Base-by-base conservation (phyloP, 2,113 vertebrate species). In the Vicugna pacos region DNA sequence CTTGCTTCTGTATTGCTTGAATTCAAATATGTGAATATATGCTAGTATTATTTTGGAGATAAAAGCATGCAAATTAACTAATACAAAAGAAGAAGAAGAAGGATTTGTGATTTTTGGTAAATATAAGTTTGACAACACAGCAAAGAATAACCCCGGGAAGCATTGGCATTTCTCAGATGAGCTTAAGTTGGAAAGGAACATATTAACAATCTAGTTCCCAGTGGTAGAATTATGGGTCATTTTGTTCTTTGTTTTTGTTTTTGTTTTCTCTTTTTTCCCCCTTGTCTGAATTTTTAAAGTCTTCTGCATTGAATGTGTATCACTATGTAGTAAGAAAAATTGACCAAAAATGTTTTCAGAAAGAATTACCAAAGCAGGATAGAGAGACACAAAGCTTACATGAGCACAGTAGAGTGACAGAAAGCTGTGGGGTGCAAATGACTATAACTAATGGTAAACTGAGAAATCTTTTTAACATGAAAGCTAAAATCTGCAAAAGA, bases 1-100 rank as follows among this genome's bases (percentile, higher is more conserved):
- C 79, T 84, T 69, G 42, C 77, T 58, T 92, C 64, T 69, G 16
- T 60, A 17, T 38, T 86, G 35, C 89, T 91, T 54, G 35, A 93
- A 95, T 96, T 92, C 86, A 93, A 95, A 81, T 83, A 58, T 16
- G 32, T 93, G 92, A 85, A 93, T 95, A 70, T 24, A 12, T 0
- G 62, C 91, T 86, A 88, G 75, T 80, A 80, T 75, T 96, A 76
- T 91, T 91, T 67, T 79, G 85, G 77, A 92, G 64, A 79, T 72
- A n/a, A 87, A 93, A 48, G 22, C 62, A 91, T 77, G 62, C 46
- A 94, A 97, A 94, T 64, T 81, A 88, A 88, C 64, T 75, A 83
- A 73, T 80, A 38, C 48, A 13, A 86, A 64, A 58, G 82, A 52
- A 94, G 28, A 73, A 60, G 28, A 24, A 58, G 35, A 62, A 84